Percentiles rank a stretch among this genome's conserved stretches.
phyloP scores from a whole-genome alignment of 2,113 vertebrate species.

The Cebidichthys violaceus region DNA sequence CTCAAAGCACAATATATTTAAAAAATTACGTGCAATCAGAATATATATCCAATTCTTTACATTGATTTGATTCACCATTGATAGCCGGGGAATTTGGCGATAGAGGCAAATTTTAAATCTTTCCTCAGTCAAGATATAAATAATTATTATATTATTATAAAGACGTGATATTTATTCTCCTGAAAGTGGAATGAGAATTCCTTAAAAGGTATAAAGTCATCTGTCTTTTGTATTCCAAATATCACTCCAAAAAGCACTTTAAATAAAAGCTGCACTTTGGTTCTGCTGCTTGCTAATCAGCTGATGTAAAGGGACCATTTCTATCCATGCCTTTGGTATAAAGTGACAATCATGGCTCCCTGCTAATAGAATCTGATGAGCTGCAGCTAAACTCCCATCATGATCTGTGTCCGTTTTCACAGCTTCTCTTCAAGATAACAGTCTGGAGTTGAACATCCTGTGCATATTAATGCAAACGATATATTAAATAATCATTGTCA shows the following conservation, averaged over 20 bases:
- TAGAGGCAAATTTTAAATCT: constrained; percentile 10
- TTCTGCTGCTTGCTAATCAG: constrained; percentile 63
- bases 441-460: background rate
- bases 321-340: constrained; percentile 45
- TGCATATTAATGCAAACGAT: background rate
- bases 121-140: constrained; percentile 15
- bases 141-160: background rate
- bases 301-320: constrained; percentile 45
- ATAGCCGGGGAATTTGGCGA: constrained; percentile 9
- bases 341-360: constrained; percentile 75
- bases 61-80: constrained; percentile 18
- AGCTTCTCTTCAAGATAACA: background rate
- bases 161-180: constrained; percentile 18
- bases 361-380: constrained; percentile 21
- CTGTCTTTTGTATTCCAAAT: constrained; percentile 43
- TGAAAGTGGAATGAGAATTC: constrained; percentile 10
- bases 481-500: constrained; percentile 2
- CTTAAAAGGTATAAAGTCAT: constrained; percentile 18
- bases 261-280: constrained; percentile 78
- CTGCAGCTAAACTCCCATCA: constrained; percentile 23
- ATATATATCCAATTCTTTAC: constrained; percentile 2
- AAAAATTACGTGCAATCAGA: constrained; percentile 30
- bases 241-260: constrained; percentile 79
- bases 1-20: constrained; percentile 74
- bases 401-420: background rate